Conservation (phyloP, 2,113 vertebrate genomes). For the Corapipo altera region DNA sequence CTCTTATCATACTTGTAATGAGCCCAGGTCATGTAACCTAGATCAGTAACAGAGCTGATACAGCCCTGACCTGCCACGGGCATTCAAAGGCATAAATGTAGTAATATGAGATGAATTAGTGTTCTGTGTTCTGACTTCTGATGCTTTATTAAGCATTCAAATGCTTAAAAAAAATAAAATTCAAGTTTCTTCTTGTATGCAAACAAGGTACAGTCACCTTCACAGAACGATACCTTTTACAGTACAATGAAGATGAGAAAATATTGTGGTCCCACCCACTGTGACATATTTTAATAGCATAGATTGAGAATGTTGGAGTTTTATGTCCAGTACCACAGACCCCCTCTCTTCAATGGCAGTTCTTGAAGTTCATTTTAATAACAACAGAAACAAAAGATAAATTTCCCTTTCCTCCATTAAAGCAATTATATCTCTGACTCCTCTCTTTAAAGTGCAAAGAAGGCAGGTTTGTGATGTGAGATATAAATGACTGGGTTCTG, state of each 20-base stretch:
- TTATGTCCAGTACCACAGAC: not conserved
- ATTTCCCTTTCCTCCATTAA: not conserved
- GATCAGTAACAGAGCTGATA: not conserved
- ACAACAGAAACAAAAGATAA: not conserved
- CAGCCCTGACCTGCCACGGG: not conserved
- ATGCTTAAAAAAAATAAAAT: not conserved
- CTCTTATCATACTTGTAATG: not conserved
- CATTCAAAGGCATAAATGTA: not conserved
- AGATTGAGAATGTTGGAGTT: not conserved
- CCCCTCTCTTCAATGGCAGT: not conserved
- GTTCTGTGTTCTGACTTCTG: not conserved
- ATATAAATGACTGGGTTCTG: not conserved
- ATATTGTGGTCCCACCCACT: not conserved
- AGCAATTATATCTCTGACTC: not conserved
- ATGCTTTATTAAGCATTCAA: not conserved
- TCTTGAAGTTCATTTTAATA: not conserved
- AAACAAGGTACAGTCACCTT: not conserved
- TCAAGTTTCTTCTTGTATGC: not conserved
- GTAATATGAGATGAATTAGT: not conserved
- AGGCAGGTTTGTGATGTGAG: not conserved
- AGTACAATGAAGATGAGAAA: not conserved
- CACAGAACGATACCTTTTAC: not conserved
- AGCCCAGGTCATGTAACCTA: not conserved
- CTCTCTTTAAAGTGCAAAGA: not conserved
- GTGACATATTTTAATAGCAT: not conserved